Conservation (phyloP, 2,888 invertebrate species). For the Galerucella calmariensis region DNA sequence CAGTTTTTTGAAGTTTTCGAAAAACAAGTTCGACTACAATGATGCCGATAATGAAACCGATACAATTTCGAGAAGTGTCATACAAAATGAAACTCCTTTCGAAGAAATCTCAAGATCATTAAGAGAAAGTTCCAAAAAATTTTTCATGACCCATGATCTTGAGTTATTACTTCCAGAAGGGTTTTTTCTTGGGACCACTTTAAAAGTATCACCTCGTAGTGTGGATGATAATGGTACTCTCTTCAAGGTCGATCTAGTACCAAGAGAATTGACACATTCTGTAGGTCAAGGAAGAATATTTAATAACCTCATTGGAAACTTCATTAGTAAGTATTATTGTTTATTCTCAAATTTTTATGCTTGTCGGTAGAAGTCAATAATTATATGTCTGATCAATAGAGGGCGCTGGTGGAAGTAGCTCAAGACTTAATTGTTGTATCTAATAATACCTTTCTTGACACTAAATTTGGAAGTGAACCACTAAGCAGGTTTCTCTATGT, state of each 20-base stretch:
- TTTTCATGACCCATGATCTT: slow-evolving; percentile 82
- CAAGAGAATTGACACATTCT: slow-evolving; percentile 61
- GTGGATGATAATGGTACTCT: slow-evolving; percentile 81
- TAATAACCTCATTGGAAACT: slow-evolving; percentile 68
- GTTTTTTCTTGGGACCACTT: slow-evolving; percentile 78
- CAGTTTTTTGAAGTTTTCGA: slow-evolving; percentile 69
- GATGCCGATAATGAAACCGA: slow-evolving; percentile 62
- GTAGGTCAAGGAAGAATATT: slow-evolving; percentile 69
- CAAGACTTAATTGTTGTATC: not conserved
- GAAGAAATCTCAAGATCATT: slow-evolving; percentile 81
- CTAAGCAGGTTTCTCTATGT: no score
- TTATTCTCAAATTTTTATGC: not conserved
- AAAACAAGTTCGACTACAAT: slow-evolving; percentile 55
- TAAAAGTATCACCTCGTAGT: slow-evolving; percentile 79
- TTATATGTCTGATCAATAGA: not conserved
- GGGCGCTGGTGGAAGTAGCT: slow-evolving; percentile 2
- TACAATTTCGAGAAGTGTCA: slow-evolving; percentile 55
- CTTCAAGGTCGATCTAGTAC: slow-evolving; percentile 78
- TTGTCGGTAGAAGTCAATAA: not conserved
- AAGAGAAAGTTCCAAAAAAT: slow-evolving; percentile 73
- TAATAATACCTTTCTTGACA: not conserved
- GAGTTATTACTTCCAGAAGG: slow-evolving; percentile 77
- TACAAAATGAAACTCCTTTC: slow-evolving; percentile 68
- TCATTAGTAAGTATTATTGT: slow-evolving; percentile 72
- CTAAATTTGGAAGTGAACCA: no score